These are phyloP conservation scores for Plagodis dolabraria DNA, from an alignment of 2,888 invertebrate genomes.

Conservation along the genomic window DNA sequence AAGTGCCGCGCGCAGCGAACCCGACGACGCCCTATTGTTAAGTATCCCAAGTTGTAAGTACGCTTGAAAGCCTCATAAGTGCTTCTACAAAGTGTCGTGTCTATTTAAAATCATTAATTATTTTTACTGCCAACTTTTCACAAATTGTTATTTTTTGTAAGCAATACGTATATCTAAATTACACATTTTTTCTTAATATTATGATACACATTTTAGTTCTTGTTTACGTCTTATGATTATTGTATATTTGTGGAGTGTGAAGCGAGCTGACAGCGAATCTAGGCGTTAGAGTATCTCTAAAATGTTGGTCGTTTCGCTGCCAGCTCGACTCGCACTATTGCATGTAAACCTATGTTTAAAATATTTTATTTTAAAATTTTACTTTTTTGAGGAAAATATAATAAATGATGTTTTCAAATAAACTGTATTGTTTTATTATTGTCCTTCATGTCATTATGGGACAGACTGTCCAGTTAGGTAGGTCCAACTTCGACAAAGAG, in stretches of 20 bases:
- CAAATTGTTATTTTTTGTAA: constrained; percentile 73
- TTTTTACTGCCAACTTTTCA: constrained; percentile 80
- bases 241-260: constrained; percentile 63
- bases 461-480: too few species aligned
- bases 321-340: constrained; percentile 65
- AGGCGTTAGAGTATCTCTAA: constrained; percentile 12
- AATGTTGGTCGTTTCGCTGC: constrained; percentile 42
- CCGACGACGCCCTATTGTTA: constrained; percentile 42
- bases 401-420: constrained; percentile 85
- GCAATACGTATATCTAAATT: constrained; percentile 65
- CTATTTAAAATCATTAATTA: constrained; percentile 58
- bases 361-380: constrained; percentile 84
- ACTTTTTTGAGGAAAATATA: constrained; percentile 84
- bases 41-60: constrained; percentile 71
- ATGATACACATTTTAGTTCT: constrained; percentile 73
- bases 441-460: neutral
- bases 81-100: constrained; percentile 74
- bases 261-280: constrained; percentile 31
- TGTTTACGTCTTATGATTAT: constrained; percentile 64
- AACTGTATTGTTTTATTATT: constrained; percentile 31
- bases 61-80: constrained; percentile 78
- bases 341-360: constrained; percentile 79
- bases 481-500: too few species aligned
- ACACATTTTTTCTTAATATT: constrained; percentile 68
- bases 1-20: constrained; percentile 49